These are phyloP conservation scores for Drosophila pandora DNA, from an alignment of 1,140 invertebrate species.

Conservation along the genomic window DNA sequence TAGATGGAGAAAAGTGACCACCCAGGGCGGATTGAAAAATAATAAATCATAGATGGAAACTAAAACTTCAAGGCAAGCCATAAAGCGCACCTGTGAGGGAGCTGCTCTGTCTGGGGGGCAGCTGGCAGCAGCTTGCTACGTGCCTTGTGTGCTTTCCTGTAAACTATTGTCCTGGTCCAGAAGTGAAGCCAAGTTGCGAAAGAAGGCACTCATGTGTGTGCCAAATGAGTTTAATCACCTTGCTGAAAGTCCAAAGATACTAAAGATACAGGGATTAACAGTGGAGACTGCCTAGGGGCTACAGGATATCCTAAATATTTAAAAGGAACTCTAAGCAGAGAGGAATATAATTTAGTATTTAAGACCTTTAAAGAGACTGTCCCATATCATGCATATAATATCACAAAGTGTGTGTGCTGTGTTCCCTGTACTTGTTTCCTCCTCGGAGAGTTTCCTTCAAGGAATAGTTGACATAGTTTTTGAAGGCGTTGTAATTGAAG, in stretches of 20 bases:
- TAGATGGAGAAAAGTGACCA: conserved; percentile 1
- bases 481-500: conserved; percentile 75
- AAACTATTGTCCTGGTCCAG: conserved; percentile 66
- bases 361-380: background rate
- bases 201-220: conserved; percentile 32
- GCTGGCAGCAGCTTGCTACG: conserved; percentile 68
- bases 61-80: conserved; percentile 69
- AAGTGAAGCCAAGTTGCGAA: conserved; percentile 12
- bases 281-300: too few species aligned
- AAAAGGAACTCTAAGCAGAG: background rate
- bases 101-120: conserved; percentile 29
- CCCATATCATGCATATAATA: background rate
- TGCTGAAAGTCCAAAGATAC: conserved; percentile 54
- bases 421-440: conserved; percentile 39
- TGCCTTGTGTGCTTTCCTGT: conserved; percentile 51
- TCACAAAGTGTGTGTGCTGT: background rate
- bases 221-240: conserved; percentile 80
- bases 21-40: conserved; percentile 71
- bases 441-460: conserved; percentile 26
- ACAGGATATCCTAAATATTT: background rate
- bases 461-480: conserved; percentile 74
- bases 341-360: too few species aligned
- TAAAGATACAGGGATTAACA: conserved; percentile 13
- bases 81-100: conserved; percentile 73
- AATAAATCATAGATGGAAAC: conserved; percentile 70